phyloP scores from a whole-genome alignment of 2,888 invertebrate genomes.

The Glaucopsyche alexis region DNA sequence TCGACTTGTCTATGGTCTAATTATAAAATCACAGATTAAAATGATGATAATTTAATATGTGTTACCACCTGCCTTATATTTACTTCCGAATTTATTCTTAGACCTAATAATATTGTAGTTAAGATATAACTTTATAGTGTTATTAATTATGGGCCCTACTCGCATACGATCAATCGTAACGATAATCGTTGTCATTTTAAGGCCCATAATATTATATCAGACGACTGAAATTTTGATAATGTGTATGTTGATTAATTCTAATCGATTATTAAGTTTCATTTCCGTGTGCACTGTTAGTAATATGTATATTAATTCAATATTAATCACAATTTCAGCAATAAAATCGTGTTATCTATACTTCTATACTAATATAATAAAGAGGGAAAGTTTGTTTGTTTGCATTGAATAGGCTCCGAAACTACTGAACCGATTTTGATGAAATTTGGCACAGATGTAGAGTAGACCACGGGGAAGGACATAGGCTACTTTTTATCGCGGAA shows the following conservation, averaged over 20 bases:
- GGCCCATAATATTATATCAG: neutral
- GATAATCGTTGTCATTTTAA: too few relatives aligned
- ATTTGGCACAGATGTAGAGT: too few relatives aligned
- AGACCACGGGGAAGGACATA: too few relatives aligned
- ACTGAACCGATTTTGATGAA: too few relatives aligned
- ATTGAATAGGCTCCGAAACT: too few relatives aligned
- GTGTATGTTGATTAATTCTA: neutral
- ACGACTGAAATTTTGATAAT: neutral
- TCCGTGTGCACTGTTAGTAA: neutral
- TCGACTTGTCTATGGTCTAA: neutral
- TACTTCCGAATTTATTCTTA: neutral
- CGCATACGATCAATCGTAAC: too few relatives aligned
- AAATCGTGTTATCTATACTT: neutral
- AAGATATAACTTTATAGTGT: neutral
- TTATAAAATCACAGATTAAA: neutral
- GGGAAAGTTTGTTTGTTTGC: too few relatives aligned
- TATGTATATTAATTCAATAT: neutral
- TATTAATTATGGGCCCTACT: neutral
- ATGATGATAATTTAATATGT: neutral
- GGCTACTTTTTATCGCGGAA: too few relatives aligned
- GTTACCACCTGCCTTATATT: neutral
- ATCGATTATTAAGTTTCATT: neutral
- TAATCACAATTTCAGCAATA: constrained; percentile 5
- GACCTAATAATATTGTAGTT: neutral
- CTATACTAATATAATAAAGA: too few relatives aligned